Conservation (phyloP, 2,888 invertebrate genomes). For the Polietes domitor region DNA sequence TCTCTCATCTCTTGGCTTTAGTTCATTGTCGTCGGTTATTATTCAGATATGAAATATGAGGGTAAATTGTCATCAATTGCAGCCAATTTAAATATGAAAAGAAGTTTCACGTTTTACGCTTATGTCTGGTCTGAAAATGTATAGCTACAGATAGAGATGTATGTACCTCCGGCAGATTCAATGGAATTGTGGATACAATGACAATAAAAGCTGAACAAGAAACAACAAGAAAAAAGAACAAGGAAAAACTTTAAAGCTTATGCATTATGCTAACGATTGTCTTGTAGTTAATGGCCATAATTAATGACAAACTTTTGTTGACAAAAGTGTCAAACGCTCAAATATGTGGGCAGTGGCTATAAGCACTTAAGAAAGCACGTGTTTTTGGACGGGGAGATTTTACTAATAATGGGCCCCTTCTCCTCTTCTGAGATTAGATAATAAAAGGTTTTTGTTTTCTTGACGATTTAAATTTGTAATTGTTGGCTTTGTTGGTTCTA, state of each 20-base stretch:
- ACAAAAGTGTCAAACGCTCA: neutral
- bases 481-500: neutral
- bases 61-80: constrained; percentile 71
- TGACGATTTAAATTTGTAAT: neutral
- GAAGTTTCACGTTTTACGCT: constrained; percentile 40
- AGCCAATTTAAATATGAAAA: constrained; percentile 78
- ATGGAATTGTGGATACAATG: neutral
- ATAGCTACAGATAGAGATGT: neutral
- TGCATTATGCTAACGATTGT: neutral
- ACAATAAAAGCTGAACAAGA: neutral
- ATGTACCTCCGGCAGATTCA: neutral
- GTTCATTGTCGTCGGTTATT: constrained; percentile 19
- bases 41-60: constrained; percentile 10
- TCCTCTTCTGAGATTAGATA: neutral
- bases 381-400: neutral
- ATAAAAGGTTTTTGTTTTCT: neutral
- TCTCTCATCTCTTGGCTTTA: neutral
- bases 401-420: too few relatives aligned
- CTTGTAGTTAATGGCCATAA: neutral
- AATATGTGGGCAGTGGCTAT: neutral
- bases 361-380: neutral
- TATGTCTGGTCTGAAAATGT: neutral
- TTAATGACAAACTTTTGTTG: neutral
- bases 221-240: neutral
- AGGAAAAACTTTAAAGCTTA: constrained; percentile 17